Conservation (phyloP, 2,888 invertebrate species). For the Drosophila pseudotalamancana region DNA sequence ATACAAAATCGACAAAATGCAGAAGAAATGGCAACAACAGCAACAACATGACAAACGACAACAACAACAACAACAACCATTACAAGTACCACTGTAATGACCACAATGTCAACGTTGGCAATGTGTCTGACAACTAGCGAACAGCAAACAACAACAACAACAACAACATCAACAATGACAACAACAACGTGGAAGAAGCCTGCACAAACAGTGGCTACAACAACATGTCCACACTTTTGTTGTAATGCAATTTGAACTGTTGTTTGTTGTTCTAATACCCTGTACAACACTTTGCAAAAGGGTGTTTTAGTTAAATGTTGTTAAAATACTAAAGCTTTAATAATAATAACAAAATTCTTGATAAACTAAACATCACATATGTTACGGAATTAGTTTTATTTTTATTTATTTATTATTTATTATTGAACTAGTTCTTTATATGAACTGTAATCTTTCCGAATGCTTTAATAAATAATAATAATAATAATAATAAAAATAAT, state of each 20-base stretch:
- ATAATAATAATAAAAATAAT: no score
- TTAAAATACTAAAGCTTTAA: not conserved
- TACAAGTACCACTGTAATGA: slow-evolving; percentile 26
- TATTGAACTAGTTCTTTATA: no score
- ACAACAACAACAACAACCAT: slow-evolving; percentile 1
- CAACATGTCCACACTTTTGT: slow-evolving; percentile 1
- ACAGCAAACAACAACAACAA: slow-evolving; percentile 4
- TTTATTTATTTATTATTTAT: no score
- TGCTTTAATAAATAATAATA: no score
- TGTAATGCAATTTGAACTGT: slow-evolving; percentile 8
- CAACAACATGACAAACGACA: slow-evolving; percentile 25
- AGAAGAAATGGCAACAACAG: slow-evolving; percentile 20
- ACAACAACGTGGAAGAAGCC: no score
- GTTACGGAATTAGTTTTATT: no score
- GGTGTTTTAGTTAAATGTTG: not conserved
- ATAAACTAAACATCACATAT: no score
- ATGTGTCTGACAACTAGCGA: slow-evolving; percentile 17
- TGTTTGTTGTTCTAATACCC: not conserved
- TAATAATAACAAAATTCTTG: not conserved
- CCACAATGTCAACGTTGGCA: slow-evolving; percentile 40
- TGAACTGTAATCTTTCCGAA: no score
- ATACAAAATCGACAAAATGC: slow-evolving; percentile 25
- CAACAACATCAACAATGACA: slow-evolving; percentile 10
- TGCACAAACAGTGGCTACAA: slow-evolving; percentile 9
- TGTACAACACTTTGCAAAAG: not conserved